These are phyloP conservation scores for Tortrix viridana DNA, from an alignment of 2,888 invertebrate genomes.

Conservation along the genomic window DNA sequence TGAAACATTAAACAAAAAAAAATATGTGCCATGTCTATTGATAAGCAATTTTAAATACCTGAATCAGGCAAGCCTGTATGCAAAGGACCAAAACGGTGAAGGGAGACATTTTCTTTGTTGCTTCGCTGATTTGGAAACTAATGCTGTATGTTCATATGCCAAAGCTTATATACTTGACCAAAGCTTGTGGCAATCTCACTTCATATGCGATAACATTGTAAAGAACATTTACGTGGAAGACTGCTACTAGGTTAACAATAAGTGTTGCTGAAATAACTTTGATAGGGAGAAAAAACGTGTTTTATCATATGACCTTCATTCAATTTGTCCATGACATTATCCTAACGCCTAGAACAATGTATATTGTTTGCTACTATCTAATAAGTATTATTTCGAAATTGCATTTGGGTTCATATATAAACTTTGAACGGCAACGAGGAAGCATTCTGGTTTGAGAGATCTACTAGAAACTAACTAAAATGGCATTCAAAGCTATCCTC, in stretches of 20 bases:
- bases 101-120: constrained; percentile 12
- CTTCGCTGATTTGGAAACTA: background rate
- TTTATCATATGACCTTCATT: background rate
- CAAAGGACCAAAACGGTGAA: constrained; percentile 11
- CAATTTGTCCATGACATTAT: background rate
- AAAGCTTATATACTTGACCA: constrained; percentile 7
- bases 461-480: constrained; percentile 15
- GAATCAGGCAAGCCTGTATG: constrained; percentile 20
- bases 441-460: constrained; percentile 14
- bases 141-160: background rate
- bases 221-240: background rate
- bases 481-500: constrained; percentile 31
- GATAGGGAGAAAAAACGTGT: background rate
- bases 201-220: background rate
- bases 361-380: background rate
- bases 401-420: background rate
- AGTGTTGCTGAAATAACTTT: background rate
- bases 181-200: background rate
- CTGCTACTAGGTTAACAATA: no score
- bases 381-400: background rate
- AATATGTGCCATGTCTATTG: no score
- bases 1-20: no score
- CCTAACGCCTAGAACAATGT: background rate
- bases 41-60: no score
- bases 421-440: background rate